Base-by-base conservation (phyloP, 1,140 invertebrate genomes). In the Aporrectodea caliginosa region DNA sequence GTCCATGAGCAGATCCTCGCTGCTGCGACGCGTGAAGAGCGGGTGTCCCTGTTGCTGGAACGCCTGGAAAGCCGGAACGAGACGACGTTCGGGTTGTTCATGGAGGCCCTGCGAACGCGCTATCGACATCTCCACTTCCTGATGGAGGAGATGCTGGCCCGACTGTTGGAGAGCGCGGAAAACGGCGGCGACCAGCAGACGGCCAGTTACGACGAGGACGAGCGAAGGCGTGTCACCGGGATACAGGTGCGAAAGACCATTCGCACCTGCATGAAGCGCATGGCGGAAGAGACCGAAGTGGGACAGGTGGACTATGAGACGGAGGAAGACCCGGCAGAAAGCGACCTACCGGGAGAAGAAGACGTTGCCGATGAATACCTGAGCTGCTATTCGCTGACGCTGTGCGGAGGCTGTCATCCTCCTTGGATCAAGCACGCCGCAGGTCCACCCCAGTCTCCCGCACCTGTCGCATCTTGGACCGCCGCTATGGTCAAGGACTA, bases 61-160 rank as follows among this genome's bases (percentile, higher is more conserved):
- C 32, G 69, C 1, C 80, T 81, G 22, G 76, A 81, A 69, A 32
- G 31, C 16, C 35, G 34, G 16, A 71, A 71, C 6, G 76, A 78
- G 16, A 35, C 35, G 1, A 43, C 77, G 6, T 81, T 81, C 77
- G 35, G 16, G 1, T n/a, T 72, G 30, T 81, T 81, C 73, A 78
- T 78, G 77, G 80, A 81, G 31, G 35, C 58, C 1, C 33, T 81
- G 34, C 32, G 58, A 58, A 76, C 74, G n/a, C 34, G 72, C 34
- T 71, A 81, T 35, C 79, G 73, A 32, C 34, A 77, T 31, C 12
- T 81, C 22, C 76, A 78, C 71, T 72, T 72, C 2, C n/a, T 74
- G 16, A 30, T 81, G 0, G 80, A 81, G 1, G 71, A 81, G 31
- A 78, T 69, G 33, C 22, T 81, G 27, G 29, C 29, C 6, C 22